Percentiles rank a stretch among this genome's conserved stretches.
Evolutionary conservation across 1,140 invertebrate genomes (phyloP).

Genomic region (Listronotus oregonensis): DNA sequence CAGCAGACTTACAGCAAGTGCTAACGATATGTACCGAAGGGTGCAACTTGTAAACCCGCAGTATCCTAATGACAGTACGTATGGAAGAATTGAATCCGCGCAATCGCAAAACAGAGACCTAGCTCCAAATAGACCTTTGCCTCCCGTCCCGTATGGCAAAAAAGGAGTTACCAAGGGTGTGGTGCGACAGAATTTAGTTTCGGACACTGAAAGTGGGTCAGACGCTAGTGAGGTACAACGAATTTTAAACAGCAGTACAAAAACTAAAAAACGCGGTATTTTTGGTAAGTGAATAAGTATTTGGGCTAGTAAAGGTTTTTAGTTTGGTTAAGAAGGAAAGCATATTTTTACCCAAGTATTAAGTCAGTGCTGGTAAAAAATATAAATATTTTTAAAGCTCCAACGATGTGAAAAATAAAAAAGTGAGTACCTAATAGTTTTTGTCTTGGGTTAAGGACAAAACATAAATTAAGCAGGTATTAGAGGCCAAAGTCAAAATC

Average conservation of each 20-base stretch:
- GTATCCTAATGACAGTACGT: conserved; percentile 27
- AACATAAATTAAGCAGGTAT: too few relatives aligned
- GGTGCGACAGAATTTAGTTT: conserved; percentile 7
- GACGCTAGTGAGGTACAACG: conserved; percentile 67
- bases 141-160: conserved; percentile 44
- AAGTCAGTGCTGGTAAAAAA: too few relatives aligned
- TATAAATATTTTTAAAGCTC: too few relatives aligned
- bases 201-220: conserved; percentile 56
- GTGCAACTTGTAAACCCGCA: conserved; percentile 6
- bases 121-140: conserved; percentile 46
- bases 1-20: conserved; percentile 51
- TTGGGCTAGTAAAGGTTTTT: conserved; percentile 14
- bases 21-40: conserved; percentile 50
- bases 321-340: conserved; percentile 13
- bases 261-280: conserved; percentile 39
- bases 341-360: background rate
- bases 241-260: conserved; percentile 59
- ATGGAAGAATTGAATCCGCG: conserved; percentile 23
- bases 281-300: conserved; percentile 45
- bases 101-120: conserved; percentile 4
- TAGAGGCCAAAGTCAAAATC: too few relatives aligned
- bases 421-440: too few relatives aligned
- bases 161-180: conserved; percentile 8
- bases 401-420: too few relatives aligned
- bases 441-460: too few relatives aligned